Evolutionary conservation across 1,140 invertebrate genomes (phyloP).

Genomic region (Araneus ventricosus): DNA sequence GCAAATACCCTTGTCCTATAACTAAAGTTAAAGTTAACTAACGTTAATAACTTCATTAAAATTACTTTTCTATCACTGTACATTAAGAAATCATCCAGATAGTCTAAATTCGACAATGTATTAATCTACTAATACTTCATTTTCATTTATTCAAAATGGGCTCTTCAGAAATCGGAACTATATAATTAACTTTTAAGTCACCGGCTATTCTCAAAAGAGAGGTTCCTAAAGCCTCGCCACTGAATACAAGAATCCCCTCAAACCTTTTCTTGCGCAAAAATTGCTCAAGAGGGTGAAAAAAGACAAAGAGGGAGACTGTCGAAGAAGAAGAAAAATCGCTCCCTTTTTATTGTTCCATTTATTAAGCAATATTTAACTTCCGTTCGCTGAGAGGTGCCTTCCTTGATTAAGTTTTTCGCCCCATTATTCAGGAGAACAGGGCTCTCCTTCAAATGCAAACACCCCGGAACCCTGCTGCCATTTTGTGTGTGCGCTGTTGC

Average conservation of each 20-base stretch:
- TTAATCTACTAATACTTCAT: not conserved
- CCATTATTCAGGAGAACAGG: constrained; percentile 39
- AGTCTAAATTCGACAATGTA: too few relatives aligned
- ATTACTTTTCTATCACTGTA: too few relatives aligned
- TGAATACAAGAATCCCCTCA: not conserved
- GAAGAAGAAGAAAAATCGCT: constrained; percentile 27
- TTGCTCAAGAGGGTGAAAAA: constrained; percentile 5
- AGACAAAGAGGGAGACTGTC: not conserved
- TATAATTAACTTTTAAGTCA: not conserved
- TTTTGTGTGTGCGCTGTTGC: not conserved
- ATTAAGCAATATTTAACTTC: constrained; percentile 72
- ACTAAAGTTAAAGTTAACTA: too few relatives aligned
- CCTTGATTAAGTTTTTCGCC: constrained; percentile 64
- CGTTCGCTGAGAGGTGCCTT: constrained; percentile 43
- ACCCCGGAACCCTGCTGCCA: not conserved
- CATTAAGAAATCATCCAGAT: too few relatives aligned
- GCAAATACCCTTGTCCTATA: too few relatives aligned
- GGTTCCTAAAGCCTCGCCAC: not conserved
- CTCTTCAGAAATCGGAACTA: not conserved
- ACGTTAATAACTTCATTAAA: too few relatives aligned
- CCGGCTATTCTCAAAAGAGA: not conserved
- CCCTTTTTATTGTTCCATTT: constrained; percentile 67
- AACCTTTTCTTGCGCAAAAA: not conserved
- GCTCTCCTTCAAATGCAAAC: constrained; percentile 53
- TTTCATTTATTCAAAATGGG: not conserved